Percentiles rank a stretch among this genome's conserved stretches.
These are phyloP conservation scores for Oceanites oceanicus DNA, from an alignment of 2,113 vertebrate species.

Conservation along the genomic window DNA sequence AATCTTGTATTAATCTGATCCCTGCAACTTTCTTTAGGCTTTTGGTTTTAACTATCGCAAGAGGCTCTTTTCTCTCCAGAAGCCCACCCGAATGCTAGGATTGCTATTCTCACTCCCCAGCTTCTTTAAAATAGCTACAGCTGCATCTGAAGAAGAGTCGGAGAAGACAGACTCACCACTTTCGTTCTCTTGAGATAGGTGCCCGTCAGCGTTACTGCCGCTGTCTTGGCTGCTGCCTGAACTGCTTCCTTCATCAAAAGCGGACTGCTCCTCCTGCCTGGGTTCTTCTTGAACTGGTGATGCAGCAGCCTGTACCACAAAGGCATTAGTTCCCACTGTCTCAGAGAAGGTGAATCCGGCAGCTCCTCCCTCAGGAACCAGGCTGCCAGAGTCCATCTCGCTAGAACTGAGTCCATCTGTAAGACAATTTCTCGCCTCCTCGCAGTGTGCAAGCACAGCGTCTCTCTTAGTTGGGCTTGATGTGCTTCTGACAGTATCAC, in stretches of 20 bases:
- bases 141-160: not conserved
- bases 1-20: not conserved
- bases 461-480: conserved; percentile 60
- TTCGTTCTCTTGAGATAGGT: conserved; percentile 75
- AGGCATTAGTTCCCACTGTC: conserved; percentile 55
- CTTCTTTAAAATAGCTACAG: not conserved
- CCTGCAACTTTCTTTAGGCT: not conserved
- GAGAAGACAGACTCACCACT: conserved; percentile 77
- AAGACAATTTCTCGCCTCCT: conserved; percentile 40
- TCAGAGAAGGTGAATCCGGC: conserved; percentile 55
- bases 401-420: conserved; percentile 57
- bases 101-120: not conserved
- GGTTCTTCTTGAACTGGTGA: conserved; percentile 58
- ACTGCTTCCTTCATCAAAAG: conserved; percentile 51
- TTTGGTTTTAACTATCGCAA: not conserved
- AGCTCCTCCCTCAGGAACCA: conserved; percentile 68
- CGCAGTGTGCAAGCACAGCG: conserved; percentile 42
- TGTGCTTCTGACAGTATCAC: conserved; percentile 40
- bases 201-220: conserved; percentile 67
- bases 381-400: conserved; percentile 64
- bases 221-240: conserved; percentile 72
- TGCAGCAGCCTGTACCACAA: conserved; percentile 69
- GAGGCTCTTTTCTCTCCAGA: not conserved
- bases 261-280: conserved; percentile 62
- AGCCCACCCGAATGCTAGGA: not conserved